Percentiles rank a stretch among this genome's conserved stretches.
These are phyloP conservation scores for Acrobasis suavella DNA, from an alignment of 2,888 invertebrate species.

Conservation along the genomic window DNA sequence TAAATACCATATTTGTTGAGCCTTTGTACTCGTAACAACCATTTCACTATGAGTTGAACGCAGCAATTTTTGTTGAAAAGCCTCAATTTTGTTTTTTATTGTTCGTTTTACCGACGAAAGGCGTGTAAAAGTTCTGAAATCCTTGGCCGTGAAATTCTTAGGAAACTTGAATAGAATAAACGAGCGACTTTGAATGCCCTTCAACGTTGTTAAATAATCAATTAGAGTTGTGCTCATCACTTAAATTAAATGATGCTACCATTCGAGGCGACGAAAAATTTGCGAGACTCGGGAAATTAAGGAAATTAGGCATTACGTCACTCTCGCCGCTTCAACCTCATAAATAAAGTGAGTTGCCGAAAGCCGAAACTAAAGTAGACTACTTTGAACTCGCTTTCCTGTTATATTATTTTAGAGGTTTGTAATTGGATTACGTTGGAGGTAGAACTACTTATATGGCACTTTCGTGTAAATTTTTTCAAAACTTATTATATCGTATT, in stretches of 20 bases:
- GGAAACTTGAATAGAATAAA: conserved; percentile 42
- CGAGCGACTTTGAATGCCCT: conserved; percentile 39
- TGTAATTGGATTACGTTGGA: background rate
- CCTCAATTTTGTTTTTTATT: conserved; percentile 37
- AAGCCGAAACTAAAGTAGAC: conserved; percentile 10
- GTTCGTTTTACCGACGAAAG: conserved; percentile 35
- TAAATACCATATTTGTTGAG: conserved; percentile 20
- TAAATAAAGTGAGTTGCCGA: conserved; percentile 26
- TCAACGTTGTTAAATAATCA: conserved; percentile 53
- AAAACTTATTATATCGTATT: too few species aligned
- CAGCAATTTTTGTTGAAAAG: conserved; percentile 34
- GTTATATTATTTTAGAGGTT: background rate
- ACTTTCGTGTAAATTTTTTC: too few species aligned
- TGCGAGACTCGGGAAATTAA: conserved; percentile 21
- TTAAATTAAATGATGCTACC: conserved; percentile 31
- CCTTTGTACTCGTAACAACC: conserved; percentile 23
- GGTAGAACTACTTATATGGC: too few species aligned
- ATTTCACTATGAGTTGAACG: conserved; percentile 25
- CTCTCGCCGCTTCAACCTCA: conserved; percentile 25
- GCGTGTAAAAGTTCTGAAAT: conserved; percentile 35
- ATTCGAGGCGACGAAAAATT: conserved; percentile 30
- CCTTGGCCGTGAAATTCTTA: conserved; percentile 40
- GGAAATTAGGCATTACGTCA: conserved; percentile 27
- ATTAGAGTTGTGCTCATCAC: conserved; percentile 50
- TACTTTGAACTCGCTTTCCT: background rate